Evolutionary conservation across 2,797 vertebrate genomes (phyloP), one percentile per base, ranked within the genome.

Genomic region (Stomatorhinus walkeri): DNA sequence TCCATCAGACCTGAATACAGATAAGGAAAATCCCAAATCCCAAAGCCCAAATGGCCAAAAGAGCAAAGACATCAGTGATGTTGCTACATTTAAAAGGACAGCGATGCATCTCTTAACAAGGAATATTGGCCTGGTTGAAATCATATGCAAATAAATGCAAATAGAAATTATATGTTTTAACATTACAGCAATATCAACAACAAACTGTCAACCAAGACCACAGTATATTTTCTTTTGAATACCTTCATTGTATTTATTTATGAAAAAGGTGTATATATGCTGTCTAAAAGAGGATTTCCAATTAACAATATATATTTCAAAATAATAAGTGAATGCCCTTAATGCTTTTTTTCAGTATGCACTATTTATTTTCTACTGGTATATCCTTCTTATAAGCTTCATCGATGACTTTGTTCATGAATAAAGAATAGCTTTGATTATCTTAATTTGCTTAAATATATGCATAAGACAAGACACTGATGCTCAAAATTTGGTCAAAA

Each of bases 331-430:
- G 68, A 40, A n/a, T 19, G 72, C 7, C 72, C 36, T 79, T 40
- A 40, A 76, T 76, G 68, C 14, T 4, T 64, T 28, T 64, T 76
- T 40, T 0, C 32, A 40, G 28, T 14, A 76, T 43, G 36, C 7
- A 79, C 36, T n/a, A 43, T 76, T 79, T 79, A 79, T 79, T 79
- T 43, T 79, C 14, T 76, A 76, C 68, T 68, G 36, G 72, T 79
- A 79, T 16, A 79, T 72, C 36, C 72, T 19, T 79, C 16, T 43
- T 79, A 40, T 43, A 19, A 14, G 36, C 72, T 79, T 79, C 36
- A 43, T 79, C 5, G 2, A 79, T 79, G 36, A 79, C 16, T 79
- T 79, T 43, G 19, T 43, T 79, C 36, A 79, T 40, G 36, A 79
- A 43, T 79, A 76, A 36, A 76, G 14, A 76, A 76, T 6, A 19